Percentiles rank a stretch among this genome's conserved stretches.
phyloP scores from a whole-genome alignment of 1,140 invertebrate genomes.

The Drosophila biarmipes region DNA sequence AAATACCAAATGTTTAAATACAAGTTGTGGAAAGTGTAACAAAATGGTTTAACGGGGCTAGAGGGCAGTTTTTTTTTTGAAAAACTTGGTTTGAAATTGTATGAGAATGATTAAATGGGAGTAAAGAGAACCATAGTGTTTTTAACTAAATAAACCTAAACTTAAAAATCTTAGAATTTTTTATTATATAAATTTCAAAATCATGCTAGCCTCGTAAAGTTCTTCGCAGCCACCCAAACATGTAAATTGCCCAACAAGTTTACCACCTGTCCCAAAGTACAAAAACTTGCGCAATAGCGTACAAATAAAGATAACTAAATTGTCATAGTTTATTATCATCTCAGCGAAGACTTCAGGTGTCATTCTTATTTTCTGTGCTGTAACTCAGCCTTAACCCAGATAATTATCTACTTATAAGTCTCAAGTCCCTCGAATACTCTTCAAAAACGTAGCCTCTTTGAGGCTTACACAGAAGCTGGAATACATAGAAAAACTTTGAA shows the following conservation, averaged over 20 bases:
- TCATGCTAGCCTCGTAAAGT: not conserved
- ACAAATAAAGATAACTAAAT: constrained; percentile 17
- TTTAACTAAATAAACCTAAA: not conserved
- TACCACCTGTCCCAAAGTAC: not conserved
- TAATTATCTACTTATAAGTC: constrained; percentile 29
- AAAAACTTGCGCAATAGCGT: constrained; percentile 6
- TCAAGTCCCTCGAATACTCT: constrained; percentile 8
- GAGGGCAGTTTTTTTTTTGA: not conserved
- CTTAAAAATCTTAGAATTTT: not conserved
- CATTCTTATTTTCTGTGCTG: constrained; percentile 14
- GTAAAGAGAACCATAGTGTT: not conserved
- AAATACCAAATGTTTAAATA: not conserved
- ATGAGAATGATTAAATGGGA: not conserved
- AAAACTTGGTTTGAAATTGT: too few relatives aligned
- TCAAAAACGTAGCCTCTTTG: not conserved
- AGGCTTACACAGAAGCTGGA: constrained; percentile 22
- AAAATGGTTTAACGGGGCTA: not conserved
- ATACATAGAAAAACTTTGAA: constrained; percentile 5
- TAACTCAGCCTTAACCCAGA: constrained; percentile 49
- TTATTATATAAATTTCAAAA: not conserved
- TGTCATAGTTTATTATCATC: constrained; percentile 7
- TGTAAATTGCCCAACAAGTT: not conserved
- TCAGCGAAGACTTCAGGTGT: constrained; percentile 7
- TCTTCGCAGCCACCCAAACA: not conserved
- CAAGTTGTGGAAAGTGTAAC: constrained; percentile 26